Evolutionary conservation across 2,888 invertebrate genomes (phyloP).

Genomic region (Ashinkailepas kermadecensis): DNA sequence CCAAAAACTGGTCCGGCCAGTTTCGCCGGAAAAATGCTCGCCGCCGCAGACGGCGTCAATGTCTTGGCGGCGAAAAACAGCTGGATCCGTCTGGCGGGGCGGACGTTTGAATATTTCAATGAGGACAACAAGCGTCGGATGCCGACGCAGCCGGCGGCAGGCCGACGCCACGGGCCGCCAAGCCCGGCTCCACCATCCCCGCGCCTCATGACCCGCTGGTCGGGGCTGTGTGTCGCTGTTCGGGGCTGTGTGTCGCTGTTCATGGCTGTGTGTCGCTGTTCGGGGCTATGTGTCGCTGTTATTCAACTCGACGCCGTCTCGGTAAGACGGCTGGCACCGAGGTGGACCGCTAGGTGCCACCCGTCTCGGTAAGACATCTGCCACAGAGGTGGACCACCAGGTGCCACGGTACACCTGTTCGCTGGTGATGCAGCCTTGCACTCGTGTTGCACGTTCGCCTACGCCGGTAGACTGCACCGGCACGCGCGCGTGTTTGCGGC

Average conservation of each 20-base stretch:
- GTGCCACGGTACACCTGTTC: too few species aligned
- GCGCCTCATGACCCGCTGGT: neutral
- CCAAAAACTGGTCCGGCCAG: neutral
- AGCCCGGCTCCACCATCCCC: neutral
- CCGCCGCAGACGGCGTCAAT: neutral
- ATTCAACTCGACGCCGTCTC: too few species aligned
- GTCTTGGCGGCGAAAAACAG: slow-evolving; percentile 4
- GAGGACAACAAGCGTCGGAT: slow-evolving; percentile 9
- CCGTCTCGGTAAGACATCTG: too few species aligned
- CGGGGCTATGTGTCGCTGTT: neutral
- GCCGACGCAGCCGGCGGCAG: neutral
- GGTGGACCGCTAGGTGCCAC: too few species aligned
- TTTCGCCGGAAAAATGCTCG: neutral
- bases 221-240: too few species aligned
- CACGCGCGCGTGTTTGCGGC: neutral
- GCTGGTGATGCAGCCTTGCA: too few species aligned
- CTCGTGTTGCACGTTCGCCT: neutral
- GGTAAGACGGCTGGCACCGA: too few species aligned
- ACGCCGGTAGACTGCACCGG: neutral
- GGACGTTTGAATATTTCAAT: neutral
- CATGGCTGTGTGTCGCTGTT: neutral
- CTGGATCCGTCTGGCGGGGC: neutral
- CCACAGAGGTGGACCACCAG: too few species aligned
- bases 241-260: neutral
- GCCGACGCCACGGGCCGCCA: too few species aligned